These are phyloP conservation scores for Cylloceria caligata DNA, from an alignment of 2,888 invertebrate species.

Conservation along the genomic window DNA sequence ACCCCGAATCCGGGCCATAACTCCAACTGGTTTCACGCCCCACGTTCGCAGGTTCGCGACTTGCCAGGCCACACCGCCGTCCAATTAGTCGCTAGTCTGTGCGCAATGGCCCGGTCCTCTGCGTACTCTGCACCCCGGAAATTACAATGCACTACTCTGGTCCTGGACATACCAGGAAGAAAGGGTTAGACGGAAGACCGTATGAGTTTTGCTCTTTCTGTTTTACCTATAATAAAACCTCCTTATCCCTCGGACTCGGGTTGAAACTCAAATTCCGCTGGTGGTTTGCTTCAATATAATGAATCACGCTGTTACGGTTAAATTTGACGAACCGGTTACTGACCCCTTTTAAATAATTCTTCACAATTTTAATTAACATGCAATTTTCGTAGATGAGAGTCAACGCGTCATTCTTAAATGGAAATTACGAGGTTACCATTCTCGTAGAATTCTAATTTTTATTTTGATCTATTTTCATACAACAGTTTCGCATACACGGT, in stretches of 20 bases:
- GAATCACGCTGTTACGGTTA: no score
- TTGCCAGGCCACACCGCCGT: constrained; percentile 63
- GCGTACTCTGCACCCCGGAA: constrained; percentile 66
- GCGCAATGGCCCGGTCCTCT: constrained; percentile 37
- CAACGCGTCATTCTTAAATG: background rate
- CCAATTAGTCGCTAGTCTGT: constrained; percentile 73
- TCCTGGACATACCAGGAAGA: constrained; percentile 31
- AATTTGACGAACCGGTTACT: no score
- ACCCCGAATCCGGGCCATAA: constrained; percentile 60
- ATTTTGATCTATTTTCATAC: no score
- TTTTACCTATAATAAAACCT: constrained; percentile 8
- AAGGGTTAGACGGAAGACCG: constrained; percentile 46
- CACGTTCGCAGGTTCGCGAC: constrained; percentile 55
- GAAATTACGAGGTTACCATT: background rate
- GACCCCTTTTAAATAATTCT: no score
- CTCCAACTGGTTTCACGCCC: constrained; percentile 60
- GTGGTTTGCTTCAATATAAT: background rate
- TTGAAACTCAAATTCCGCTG: background rate
- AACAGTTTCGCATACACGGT: no score
- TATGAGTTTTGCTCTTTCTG: constrained; percentile 16
- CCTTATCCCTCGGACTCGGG: background rate
- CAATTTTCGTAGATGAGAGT: background rate
- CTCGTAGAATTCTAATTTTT: no score
- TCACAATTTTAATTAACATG: background rate
- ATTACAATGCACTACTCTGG: constrained; percentile 73